Percentiles rank a stretch among this genome's conserved stretches.
phyloP scores from a whole-genome alignment of 1,140 invertebrate genomes.

The Mylabris phalerata region DNA sequence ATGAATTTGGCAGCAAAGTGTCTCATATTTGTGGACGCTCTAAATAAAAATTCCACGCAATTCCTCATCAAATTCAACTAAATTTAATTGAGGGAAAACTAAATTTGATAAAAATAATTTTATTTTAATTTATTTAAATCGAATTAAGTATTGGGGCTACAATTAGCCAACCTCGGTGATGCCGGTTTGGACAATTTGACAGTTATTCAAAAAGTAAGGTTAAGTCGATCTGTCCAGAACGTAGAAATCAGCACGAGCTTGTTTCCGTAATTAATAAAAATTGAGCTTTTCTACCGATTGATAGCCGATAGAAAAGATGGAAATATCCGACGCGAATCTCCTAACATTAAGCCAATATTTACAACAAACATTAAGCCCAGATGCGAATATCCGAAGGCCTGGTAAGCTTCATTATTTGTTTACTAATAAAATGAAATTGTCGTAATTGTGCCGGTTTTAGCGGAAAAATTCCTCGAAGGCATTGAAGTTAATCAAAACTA shows the following conservation, averaged over 20 bases:
- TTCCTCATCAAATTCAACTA: no score
- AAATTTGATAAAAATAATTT: no score
- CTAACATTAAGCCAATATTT: conserved; percentile 74
- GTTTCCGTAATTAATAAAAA: not conserved
- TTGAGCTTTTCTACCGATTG: not conserved
- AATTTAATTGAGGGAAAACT: no score
- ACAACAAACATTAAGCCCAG: conserved; percentile 81
- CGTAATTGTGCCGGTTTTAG: conserved; percentile 45
- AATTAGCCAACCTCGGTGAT: no score
- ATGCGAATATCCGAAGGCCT: conserved; percentile 70
- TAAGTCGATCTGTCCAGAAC: no score
- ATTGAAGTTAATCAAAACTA: conserved; percentile 90
- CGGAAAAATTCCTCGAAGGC: conserved; percentile 87
- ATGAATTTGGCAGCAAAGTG: no score
- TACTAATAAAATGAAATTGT: not conserved
- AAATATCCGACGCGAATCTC: conserved; percentile 76
- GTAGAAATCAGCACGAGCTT: not conserved
- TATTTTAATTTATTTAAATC: no score
- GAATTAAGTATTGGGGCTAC: no score
- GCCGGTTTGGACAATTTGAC: no score
- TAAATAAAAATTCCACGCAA: no score
- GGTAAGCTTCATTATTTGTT: conserved; percentile 48
- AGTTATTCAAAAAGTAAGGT: no score
- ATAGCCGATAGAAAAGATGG: conserved; percentile 50
- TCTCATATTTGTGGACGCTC: no score